These are phyloP conservation scores for Apolygus lucorum DNA, from an alignment of 1,140 invertebrate species.

Conservation along the genomic window DNA sequence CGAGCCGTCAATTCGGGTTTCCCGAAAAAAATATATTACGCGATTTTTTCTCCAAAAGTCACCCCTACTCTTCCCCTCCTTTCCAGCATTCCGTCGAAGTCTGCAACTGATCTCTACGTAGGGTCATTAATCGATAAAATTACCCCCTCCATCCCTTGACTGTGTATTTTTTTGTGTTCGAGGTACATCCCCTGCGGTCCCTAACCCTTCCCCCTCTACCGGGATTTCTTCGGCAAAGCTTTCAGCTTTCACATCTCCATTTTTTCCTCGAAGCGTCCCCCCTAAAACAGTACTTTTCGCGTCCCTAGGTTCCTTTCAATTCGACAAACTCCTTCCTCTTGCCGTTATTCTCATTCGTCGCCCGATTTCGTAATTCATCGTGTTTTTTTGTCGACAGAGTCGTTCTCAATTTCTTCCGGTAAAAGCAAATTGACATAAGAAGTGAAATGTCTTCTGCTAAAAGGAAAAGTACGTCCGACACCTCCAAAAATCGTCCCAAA, in stretches of 20 bases:
- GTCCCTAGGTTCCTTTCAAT: neutral
- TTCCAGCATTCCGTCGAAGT: neutral
- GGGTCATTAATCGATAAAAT: neutral
- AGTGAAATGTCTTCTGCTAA: neutral
- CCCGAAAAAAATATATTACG: no score
- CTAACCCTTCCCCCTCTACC: neutral
- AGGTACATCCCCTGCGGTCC: neutral
- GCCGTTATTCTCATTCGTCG: neutral
- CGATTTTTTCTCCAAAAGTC: no score
- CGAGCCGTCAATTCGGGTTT: no score
- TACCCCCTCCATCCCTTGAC: neutral
- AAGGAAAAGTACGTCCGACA: neutral
- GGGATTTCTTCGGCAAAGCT: no score
- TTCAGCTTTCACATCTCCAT: neutral
- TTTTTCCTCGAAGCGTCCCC: neutral
- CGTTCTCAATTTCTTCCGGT: neutral
- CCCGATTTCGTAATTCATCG: neutral
- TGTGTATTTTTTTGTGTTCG: neutral
- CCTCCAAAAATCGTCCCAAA: slow-evolving; percentile 16
- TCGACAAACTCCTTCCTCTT: neutral
- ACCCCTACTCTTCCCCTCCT: neutral
- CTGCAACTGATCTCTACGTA: neutral
- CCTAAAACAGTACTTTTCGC: neutral
- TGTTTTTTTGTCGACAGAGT: neutral
- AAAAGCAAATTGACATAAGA: neutral